A percentile compares a stretch with the other conserved stretches of the same genome.
phyloP scores from a whole-genome alignment of 1,140 invertebrate genomes.

The Diorhabda elongata region DNA sequence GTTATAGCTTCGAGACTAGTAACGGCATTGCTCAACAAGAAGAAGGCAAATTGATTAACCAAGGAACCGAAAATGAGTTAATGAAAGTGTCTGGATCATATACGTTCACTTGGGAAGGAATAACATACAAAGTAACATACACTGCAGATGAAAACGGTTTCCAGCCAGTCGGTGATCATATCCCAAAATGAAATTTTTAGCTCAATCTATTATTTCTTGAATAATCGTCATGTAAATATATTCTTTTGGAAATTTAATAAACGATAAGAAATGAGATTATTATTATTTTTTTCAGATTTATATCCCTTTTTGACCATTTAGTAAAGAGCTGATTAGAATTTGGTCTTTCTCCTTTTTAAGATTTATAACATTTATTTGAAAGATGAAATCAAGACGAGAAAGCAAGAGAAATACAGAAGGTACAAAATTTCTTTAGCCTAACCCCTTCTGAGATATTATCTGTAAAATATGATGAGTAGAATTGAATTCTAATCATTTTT shows the following conservation, averaged over 20 bases:
- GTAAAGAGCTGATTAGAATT: no score
- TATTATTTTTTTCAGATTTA: not conserved
- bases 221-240: constrained; percentile 17
- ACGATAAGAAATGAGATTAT: not conserved
- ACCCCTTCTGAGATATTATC: no score
- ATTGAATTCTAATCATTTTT: no score
- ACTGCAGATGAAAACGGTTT: constrained; percentile 73
- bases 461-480: no score
- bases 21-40: constrained; percentile 64
- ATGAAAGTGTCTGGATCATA: constrained; percentile 60
- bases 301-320: not conserved
- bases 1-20: constrained; percentile 60
- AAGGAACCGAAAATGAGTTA: constrained; percentile 54
- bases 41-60: constrained; percentile 56
- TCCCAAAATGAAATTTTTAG: constrained; percentile 41
- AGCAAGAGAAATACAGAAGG: no score
- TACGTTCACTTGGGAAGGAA: constrained; percentile 63
- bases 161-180: constrained; percentile 59
- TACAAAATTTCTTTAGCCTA: no score
- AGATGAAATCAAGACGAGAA: no score
- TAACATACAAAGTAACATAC: constrained; percentile 58
- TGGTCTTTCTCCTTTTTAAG: no score
- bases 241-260: constrained; percentile 10
- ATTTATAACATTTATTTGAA: no score
- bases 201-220: constrained; percentile 7